phyloP scores from a whole-genome alignment of 2,888 invertebrate species.

The Dromius quadrimaculatus region DNA sequence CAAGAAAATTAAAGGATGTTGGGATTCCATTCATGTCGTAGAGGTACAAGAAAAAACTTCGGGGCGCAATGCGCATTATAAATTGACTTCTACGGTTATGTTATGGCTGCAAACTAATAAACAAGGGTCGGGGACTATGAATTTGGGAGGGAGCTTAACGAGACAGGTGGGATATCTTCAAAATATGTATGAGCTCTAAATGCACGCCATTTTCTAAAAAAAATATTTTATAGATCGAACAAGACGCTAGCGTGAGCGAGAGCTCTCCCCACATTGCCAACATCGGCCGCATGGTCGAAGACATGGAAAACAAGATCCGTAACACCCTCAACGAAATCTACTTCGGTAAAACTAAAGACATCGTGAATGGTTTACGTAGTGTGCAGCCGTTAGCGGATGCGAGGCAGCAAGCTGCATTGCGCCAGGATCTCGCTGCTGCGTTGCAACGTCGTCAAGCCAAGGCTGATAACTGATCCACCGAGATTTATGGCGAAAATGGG shows the following conservation, averaged over 20 bases:
- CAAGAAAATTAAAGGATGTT: slow-evolving; percentile 98
- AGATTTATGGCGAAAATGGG: slow-evolving; percentile 43
- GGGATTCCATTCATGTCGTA: slow-evolving; percentile 99
- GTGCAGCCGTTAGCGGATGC: slow-evolving; percentile 88
- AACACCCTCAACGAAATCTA: slow-evolving; percentile 98
- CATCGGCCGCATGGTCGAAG: slow-evolving; percentile 98
- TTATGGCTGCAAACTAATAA: slow-evolving; percentile 99
- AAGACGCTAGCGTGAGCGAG: slow-evolving; percentile 91
- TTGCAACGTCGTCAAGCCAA: slow-evolving; percentile 86
- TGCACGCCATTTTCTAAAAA: not conserved
- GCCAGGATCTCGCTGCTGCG: slow-evolving; percentile 87
- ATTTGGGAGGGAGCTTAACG: slow-evolving; percentile 97
- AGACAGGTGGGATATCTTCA: slow-evolving; percentile 80
- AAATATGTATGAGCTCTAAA: not conserved
- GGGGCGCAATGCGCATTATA: slow-evolving; percentile 95
- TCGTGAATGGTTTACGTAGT: slow-evolving; percentile 91
- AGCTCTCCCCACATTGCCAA: slow-evolving; percentile 97
- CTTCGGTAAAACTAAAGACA: slow-evolving; percentile 99
- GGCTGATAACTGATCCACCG: slow-evolving; percentile 64
- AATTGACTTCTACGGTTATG: slow-evolving; percentile 99
- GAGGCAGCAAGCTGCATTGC: slow-evolving; percentile 84
- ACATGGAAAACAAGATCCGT: slow-evolving; percentile 99
- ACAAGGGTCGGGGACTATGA: slow-evolving; percentile 97
- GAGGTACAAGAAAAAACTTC: slow-evolving; percentile 98
- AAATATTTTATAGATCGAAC: slow-evolving; percentile 78